Conservation (phyloP, 2,797 vertebrate genomes). For the Enteromius paludinosus region DNA sequence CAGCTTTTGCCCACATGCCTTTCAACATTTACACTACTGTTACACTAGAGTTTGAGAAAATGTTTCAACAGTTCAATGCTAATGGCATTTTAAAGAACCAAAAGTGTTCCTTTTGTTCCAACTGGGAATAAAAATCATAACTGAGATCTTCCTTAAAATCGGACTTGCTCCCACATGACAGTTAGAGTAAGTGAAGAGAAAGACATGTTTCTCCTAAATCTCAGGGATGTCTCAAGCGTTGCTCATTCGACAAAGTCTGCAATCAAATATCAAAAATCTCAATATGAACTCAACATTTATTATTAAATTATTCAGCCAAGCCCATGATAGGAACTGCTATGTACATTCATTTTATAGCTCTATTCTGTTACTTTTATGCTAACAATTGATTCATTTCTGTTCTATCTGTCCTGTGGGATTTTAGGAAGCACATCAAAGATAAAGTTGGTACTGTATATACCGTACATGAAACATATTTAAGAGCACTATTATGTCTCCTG, state of each 20-base stretch:
- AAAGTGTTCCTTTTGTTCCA: background rate
- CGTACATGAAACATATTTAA: background rate
- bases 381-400: background rate
- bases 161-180: background rate
- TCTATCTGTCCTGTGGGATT: background rate
- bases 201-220: background rate
- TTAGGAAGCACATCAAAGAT: background rate
- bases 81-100: background rate
- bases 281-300: background rate
- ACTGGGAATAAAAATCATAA: background rate
- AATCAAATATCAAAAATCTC: background rate
- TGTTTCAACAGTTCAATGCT: background rate
- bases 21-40: background rate
- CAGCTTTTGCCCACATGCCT: background rate
- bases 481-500: background rate
- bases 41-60: background rate
- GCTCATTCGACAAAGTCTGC: background rate
- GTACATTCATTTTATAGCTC: background rate
- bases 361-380: background rate
- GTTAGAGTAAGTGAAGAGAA: background rate
- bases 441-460: background rate
- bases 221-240: background rate
- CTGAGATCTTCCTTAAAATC: conserved; percentile 5
- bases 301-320: background rate
- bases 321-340: background rate